Base-by-base conservation (phyloP, 2,797 vertebrate species). In the Prunella strophiata region DNA sequence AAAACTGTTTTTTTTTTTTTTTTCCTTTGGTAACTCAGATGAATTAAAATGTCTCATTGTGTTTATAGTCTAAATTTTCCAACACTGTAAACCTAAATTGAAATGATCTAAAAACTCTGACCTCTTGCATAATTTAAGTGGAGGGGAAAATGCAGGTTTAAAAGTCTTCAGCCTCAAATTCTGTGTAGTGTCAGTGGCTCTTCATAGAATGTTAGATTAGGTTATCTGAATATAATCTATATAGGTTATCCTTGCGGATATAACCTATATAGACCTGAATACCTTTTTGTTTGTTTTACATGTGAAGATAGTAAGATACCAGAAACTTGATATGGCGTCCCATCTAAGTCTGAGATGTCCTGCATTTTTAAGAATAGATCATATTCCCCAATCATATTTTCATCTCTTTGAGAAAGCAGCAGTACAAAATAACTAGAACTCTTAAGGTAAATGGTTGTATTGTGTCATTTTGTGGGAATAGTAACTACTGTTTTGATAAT, bases 41-140 rank as follows among this genome's bases (percentile, higher is more conserved):
- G 8, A 52, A 34, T 30, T 30, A 79, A 77, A 72, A 57, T 55
- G 48, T 8, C 2, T 77, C 17, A 7, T 30, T 3, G 5, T 40
- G 2, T 70, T 93, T 11, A 27, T 32, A 71, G 20, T 88, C 17
- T 32, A 85, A 8, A 70, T 83, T 57, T 77, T 91, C 47, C 1
- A 2, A 32, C 16, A 50, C 11, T 57, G 19, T 80, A 70, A 73
- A 32, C 11, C 4, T 91, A 51, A 72, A 72, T n/a, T 71, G 54
- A 78, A 85, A 59, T 80, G 15, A 16, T 2, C 1, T 40, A 10
- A 45, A 11, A 66, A 50, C 87, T 94, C 86, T 95, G 71, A 65
- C 83, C 82, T 96, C 92, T 85, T 85, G 29, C 1, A 1, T 77
- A 77, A 77, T 47, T 75, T 65, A 75, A 92, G 29, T 85, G 90